Evolutionary conservation across 2,888 invertebrate genomes (phyloP).

Genomic region (Heliconius aoede): DNA sequence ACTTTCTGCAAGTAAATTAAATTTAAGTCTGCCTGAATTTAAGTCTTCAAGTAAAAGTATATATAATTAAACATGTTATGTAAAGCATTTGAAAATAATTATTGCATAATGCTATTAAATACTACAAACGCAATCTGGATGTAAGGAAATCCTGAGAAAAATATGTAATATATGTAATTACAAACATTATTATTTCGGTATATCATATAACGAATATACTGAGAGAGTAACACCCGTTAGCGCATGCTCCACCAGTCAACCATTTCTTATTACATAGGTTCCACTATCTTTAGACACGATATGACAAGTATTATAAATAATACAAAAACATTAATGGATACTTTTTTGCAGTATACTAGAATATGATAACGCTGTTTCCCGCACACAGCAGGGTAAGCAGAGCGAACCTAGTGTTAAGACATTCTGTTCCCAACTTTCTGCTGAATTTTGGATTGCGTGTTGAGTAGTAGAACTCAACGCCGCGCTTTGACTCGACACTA

Average conservation of each 20-base stretch:
- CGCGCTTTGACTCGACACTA: no score
- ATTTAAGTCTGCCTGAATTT: no score
- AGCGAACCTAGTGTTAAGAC: no score
- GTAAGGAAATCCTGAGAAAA: slow-evolving; percentile 42
- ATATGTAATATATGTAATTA: slow-evolving; percentile 48
- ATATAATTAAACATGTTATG: neutral
- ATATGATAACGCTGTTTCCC: no score
- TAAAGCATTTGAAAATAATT: slow-evolving; percentile 8
- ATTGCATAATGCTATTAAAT: slow-evolving; percentile 13
- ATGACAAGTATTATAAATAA: slow-evolving; percentile 25
- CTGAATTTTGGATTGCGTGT: no score
- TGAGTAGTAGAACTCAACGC: no score
- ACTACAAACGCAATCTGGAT: slow-evolving; percentile 17
- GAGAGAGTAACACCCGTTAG: slow-evolving; percentile 76
- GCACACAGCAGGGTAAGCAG: no score
- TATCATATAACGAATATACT: slow-evolving; percentile 74
- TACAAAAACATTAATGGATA: neutral
- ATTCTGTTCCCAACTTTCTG: no score
- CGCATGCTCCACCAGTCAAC: slow-evolving; percentile 71
- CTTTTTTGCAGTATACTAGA: neutral
- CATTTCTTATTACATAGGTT: slow-evolving; percentile 65
- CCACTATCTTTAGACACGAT: slow-evolving; percentile 41
- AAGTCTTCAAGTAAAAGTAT: neutral
- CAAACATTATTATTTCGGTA: slow-evolving; percentile 57
- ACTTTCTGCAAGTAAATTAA: neutral